Evolutionary conservation across 2,888 invertebrate species (phyloP).

Genomic region (Adelphocoris suturalis): DNA sequence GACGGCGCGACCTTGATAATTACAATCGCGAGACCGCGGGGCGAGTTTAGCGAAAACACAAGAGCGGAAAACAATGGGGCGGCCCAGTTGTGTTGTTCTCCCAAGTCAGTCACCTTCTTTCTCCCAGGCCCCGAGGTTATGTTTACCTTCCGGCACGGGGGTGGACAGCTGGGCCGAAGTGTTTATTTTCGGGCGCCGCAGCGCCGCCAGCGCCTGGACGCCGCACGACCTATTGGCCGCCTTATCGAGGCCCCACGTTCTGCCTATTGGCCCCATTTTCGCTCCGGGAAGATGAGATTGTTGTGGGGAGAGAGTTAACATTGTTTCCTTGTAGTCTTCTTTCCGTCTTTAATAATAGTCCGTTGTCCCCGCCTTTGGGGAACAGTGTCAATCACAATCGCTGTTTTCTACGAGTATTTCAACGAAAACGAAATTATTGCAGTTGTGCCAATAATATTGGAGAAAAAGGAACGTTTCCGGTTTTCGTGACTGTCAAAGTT

Average conservation of each 20-base stretch:
- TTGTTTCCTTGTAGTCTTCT: neutral
- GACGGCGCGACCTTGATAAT: constrained; percentile 7
- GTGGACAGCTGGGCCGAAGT: neutral
- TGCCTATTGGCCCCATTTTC: constrained; percentile 26
- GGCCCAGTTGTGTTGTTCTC: neutral
- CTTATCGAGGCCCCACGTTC: constrained; percentile 28
- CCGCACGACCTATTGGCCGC: constrained; percentile 19
- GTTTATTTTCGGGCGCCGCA: neutral
- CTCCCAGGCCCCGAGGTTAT: neutral
- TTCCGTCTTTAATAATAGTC: neutral
- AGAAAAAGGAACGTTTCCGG: too few relatives aligned
- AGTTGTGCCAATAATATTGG: too few relatives aligned
- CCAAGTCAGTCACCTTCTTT: neutral
- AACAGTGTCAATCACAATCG: neutral
- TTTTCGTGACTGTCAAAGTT: too few relatives aligned
- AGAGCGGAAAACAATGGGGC: neutral
- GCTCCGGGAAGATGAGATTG: constrained; percentile 16
- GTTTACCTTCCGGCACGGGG: neutral
- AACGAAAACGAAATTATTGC: too few relatives aligned
- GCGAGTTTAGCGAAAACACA: neutral
- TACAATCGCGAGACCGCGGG: constrained; percentile 19
- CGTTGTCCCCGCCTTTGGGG: neutral
- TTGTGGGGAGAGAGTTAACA: neutral
- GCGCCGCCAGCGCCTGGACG: constrained; percentile 20
- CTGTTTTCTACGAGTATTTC: too few relatives aligned